Evolutionary conservation across 2,797 vertebrate species (phyloP), one percentile per base, ranked within the genome.

Genomic region (Nannoperca australis): DNA sequence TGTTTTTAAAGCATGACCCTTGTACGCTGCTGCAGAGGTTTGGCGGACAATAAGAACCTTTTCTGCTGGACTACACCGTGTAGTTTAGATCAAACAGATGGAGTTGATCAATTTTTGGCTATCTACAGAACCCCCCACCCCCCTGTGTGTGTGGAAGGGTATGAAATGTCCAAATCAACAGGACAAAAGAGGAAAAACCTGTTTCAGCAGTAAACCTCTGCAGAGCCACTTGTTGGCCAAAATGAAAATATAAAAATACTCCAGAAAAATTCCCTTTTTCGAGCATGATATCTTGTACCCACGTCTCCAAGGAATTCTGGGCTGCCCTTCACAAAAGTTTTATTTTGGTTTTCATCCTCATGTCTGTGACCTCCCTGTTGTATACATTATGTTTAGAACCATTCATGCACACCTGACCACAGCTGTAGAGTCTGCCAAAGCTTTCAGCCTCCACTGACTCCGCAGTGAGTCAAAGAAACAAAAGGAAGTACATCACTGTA

Each of bases 101-200:
- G 83, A 84, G 64, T 58, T 58, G 36, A 63, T 74, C 22, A n/a
- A 22, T 82, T 80, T 79, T 83, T 88, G 79, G 84, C 83, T 61
- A 60, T 73, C 50, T 63, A 53, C n/a, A 8, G 24, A 27, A 27
- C 24, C 24, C 24, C 24, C 24, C 24, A 27, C 24, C 24, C 24
- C 24, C 24, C 24, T 27, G 24, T 27, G 24, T 27, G 24, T 27
- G 24, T 27, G 24, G 24, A 27, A 59, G 44, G 17, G 55, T 54
- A 44, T 50, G 54, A 83, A 85, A 73, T 11, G 30, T 64, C 15
- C 49, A 49, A n/a, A 51, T 55, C 59, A 63, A 45, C 36, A 69
- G 45, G 50, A 75, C 32, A 53, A 60, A 67, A 66, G 71, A 34
- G 27, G 27, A 67, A 70, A 68, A 72, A 66, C 27, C 11, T 1